Base-by-base conservation (phyloP, 2,888 invertebrate species). In the Uropetala carovei region DNA sequence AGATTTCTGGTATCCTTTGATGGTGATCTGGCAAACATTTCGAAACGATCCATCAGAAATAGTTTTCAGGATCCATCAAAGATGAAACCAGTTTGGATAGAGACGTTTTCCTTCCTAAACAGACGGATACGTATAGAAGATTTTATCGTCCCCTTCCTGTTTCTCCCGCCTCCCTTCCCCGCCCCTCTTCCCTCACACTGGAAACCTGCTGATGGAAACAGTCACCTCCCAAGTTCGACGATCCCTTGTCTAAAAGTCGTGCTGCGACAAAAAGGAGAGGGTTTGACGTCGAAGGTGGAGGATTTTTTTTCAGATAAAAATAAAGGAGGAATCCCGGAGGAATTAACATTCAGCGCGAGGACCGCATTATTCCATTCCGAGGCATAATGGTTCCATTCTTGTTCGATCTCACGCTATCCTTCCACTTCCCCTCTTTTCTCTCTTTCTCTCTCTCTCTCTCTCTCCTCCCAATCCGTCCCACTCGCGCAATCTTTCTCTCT, bases 301-400 rank as follows among this genome's bases (percentile, higher is more conserved):
- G 75, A 75, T 75, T 75, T 27, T 75, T 27, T 27, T 22, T 13
- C 11, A 14, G 43, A 43, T 43, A 43, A 43, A 43, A 43, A 43
- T 43, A 43, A 43, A 43, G 43, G 43, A 43, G 5, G 43, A 3
- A 43, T 43, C 43, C 43, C 27, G 22, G 13, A 27, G 75, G 27
- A 75, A 75, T 75, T 75, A 75, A 75, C 27, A 75, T 75, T 75
- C 75, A 27, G 22, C 75, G 22, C 75, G 75, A 27, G 75, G 22
- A 27, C 18, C 16, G 75, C 43, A 43, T 43, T 43, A 43, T 43
- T 75, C 75, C 75, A 27, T 75, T 75, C n/a, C 75, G 75, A 11
- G 75, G 75, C 18, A 75, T 75, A 75, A 75, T 75, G 18, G 75
- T 75, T 75, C 11, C 75, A 27, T 75, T 75, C 75, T 27, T 22